Evolutionary conservation across 2,888 invertebrate species (phyloP).

Genomic region (Brachycybe producta): DNA sequence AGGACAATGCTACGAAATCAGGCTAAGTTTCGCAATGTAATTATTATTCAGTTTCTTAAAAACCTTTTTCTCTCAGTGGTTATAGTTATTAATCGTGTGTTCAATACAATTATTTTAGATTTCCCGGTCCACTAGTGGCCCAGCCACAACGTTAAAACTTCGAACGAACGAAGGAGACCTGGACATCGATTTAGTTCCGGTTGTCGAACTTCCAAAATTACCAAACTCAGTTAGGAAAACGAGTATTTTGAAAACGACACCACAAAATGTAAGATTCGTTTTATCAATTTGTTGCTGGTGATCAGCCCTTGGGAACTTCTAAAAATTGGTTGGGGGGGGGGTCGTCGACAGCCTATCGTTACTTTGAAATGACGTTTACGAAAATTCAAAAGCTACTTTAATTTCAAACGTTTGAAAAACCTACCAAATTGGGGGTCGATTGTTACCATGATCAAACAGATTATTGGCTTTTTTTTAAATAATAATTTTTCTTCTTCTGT

Average conservation of each 20-base stretch:
- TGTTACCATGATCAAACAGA: no score
- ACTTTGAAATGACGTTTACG: no score
- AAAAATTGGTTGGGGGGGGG: no score
- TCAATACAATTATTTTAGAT: not conserved
- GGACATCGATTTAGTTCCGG: slow-evolving; percentile 14
- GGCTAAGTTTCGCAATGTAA: not conserved
- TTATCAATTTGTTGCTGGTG: no score
- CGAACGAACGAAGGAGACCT: not conserved
- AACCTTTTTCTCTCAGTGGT: no score
- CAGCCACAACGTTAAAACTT: slow-evolving; percentile 4
- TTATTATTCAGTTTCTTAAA: not conserved
- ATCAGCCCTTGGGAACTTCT: no score
- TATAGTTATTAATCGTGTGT: no score
- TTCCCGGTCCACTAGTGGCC: slow-evolving; percentile 2
- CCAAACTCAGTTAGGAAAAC: not conserved
- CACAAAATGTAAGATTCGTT: no score
- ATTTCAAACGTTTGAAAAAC: no score
- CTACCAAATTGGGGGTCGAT: no score
- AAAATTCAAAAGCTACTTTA: no score
- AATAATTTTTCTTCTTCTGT: not conserved
- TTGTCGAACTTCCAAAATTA: not conserved
- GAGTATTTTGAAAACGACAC: not conserved
- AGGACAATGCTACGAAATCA: not conserved
- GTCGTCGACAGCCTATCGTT: no score
- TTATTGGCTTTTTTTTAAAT: not conserved